Conservation (phyloP, 2,113 vertebrate species). For the Theristicus caerulescens region DNA sequence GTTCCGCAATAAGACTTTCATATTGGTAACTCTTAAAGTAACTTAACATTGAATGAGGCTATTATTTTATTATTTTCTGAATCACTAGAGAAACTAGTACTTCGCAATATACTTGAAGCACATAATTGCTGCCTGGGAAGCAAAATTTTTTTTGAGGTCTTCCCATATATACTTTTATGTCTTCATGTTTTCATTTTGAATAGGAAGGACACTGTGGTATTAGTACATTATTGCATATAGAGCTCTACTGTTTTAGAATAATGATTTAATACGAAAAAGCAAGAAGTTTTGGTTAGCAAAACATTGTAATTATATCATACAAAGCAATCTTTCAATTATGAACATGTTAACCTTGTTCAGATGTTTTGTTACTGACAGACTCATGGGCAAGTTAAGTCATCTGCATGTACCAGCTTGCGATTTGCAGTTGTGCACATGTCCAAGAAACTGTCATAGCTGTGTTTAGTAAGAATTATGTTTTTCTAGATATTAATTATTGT, state of each 20-base stretch:
- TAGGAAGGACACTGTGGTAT: not conserved
- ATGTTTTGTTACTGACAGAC: not conserved
- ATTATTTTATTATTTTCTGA: not conserved
- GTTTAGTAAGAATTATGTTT: not conserved
- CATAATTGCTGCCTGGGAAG: not conserved
- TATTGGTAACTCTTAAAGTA: constrained; percentile 4
- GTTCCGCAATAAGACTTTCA: not conserved
- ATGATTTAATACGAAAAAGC: not conserved
- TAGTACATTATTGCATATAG: not conserved
- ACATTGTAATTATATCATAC: not conserved
- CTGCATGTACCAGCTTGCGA: not conserved
- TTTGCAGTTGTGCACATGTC: not conserved
- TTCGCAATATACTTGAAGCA: not conserved
- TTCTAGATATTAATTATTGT: not conserved
- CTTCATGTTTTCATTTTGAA: not conserved
- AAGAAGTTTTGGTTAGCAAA: not conserved
- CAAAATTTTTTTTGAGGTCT: not conserved
- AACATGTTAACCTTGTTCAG: not conserved
- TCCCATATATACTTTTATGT: not conserved
- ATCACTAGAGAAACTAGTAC: not conserved
- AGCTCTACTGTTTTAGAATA: not conserved
- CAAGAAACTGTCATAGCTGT: not conserved
- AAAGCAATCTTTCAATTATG: not conserved
- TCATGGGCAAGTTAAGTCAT: not conserved
- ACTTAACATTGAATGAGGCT: not conserved